These are phyloP conservation scores for Panonychus citri DNA, from an alignment of 1,140 invertebrate genomes.

Conservation along the genomic window DNA sequence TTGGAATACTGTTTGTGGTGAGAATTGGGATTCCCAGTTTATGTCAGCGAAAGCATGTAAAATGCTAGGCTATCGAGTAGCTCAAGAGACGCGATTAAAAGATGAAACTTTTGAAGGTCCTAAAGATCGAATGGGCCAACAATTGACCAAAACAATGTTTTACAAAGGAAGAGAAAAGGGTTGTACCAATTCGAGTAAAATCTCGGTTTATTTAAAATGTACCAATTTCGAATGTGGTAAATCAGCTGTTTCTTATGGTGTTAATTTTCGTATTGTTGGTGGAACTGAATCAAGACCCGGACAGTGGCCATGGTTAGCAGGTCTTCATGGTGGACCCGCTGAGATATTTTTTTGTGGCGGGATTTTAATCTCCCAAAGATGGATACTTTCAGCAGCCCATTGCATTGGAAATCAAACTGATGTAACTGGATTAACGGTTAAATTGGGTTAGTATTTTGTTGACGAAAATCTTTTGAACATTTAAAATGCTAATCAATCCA, in stretches of 20 bases:
- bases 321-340: constrained; percentile 17
- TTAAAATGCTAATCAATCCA: no score
- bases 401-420: constrained; percentile 30
- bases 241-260: background rate
- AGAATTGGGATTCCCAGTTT: constrained; percentile 12
- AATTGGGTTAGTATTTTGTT: constrained; percentile 6
- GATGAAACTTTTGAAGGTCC: constrained; percentile 4
- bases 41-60: constrained; percentile 14
- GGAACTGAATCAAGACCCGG: constrained; percentile 16
- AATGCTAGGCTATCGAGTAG: constrained; percentile 14
- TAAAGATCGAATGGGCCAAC: background rate
- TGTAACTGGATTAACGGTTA: constrained; percentile 13
- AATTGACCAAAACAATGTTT: background rate
- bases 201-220: constrained; percentile 12
- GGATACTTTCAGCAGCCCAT: constrained; percentile 30
- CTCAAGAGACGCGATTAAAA: constrained; percentile 11
- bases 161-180: constrained; percentile 2
- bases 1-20: constrained; percentile 16
- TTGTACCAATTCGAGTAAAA: background rate
- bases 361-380: constrained; percentile 28
- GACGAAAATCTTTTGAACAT: background rate
- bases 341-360: constrained; percentile 29
- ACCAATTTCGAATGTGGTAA: constrained; percentile 11
- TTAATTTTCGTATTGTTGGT: constrained; percentile 14
- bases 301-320: constrained; percentile 17